Conservation (phyloP, 1,140 invertebrate species). For the Reticulitermes speratus region DNA sequence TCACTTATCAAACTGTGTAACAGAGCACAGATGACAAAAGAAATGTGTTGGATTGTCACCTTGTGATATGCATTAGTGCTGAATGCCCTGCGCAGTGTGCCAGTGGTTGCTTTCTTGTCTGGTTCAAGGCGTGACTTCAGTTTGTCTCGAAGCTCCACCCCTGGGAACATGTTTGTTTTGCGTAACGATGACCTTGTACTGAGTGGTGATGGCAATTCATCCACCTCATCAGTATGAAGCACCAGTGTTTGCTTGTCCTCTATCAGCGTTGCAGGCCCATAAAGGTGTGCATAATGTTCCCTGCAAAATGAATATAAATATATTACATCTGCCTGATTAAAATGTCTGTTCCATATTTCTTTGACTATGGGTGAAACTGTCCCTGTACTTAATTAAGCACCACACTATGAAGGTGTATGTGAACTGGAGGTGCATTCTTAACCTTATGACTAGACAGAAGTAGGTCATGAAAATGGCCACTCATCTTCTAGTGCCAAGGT, state of each 20-base stretch:
- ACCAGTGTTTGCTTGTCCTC: constrained; percentile 39
- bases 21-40: too few species aligned
- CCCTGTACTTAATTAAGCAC: too few species aligned
- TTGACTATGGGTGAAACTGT: not conserved
- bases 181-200: not conserved
- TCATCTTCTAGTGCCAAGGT: too few species aligned
- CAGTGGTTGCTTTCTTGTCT: constrained; percentile 25
- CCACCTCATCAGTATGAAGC: not conserved
- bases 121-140: constrained; percentile 19
- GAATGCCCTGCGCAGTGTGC: constrained; percentile 36
- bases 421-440: not conserved
- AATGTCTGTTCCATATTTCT: too few species aligned
- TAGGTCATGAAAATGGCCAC: too few species aligned
- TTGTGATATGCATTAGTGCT: constrained; percentile 37
- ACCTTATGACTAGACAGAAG: not conserved
- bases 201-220: not conserved
- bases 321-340: too few species aligned
- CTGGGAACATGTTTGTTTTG: constrained; percentile 7
- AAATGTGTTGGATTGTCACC: constrained; percentile 2
- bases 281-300: constrained; percentile 50
- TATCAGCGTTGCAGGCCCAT: constrained; percentile 46
- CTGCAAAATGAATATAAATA: constrained; percentile 37
- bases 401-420: not conserved
- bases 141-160: constrained; percentile 29
- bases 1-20: too few species aligned